Evolutionary conservation across 2,888 invertebrate genomes (phyloP).

Genomic region (Caenorhabditis sp.): DNA sequence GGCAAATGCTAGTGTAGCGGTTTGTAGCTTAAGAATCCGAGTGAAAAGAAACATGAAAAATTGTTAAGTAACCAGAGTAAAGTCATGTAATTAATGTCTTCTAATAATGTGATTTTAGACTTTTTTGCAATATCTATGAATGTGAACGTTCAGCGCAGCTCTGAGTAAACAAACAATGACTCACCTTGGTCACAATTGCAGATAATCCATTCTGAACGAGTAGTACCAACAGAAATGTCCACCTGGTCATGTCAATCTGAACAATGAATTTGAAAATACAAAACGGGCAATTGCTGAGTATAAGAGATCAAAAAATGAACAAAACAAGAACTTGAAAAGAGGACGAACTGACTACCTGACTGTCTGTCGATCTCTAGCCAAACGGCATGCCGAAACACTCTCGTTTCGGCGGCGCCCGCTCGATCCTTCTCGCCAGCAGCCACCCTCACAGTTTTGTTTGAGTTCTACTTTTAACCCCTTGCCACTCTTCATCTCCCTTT

Average conservation of each 20-base stretch:
- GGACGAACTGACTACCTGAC: slow-evolving; percentile 33
- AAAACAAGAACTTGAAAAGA: background rate
- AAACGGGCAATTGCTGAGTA: background rate
- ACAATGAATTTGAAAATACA: background rate
- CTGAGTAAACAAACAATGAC: slow-evolving; percentile 35
- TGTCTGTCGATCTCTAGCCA: slow-evolving; percentile 29
- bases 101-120: too few species aligned
- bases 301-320: slow-evolving; percentile 6
- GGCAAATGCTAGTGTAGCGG: background rate
- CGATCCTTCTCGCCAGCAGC: slow-evolving; percentile 52
- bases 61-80: too few species aligned
- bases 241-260: background rate
- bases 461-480: slow-evolving; percentile 54
- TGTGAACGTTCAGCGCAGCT: too few species aligned
- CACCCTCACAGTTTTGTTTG: slow-evolving; percentile 54
- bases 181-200: slow-evolving; percentile 57
- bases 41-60: too few species aligned
- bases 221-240: slow-evolving; percentile 13
- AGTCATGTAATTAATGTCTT: too few species aligned
- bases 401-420: background rate
- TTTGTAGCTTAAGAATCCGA: background rate
- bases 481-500: slow-evolving; percentile 21
- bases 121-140: too few species aligned
- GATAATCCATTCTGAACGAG: slow-evolving; percentile 12
- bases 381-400: slow-evolving; percentile 21